Conservation (phyloP, 2,113 vertebrate genomes). For the Pantherophis guttatus region DNA sequence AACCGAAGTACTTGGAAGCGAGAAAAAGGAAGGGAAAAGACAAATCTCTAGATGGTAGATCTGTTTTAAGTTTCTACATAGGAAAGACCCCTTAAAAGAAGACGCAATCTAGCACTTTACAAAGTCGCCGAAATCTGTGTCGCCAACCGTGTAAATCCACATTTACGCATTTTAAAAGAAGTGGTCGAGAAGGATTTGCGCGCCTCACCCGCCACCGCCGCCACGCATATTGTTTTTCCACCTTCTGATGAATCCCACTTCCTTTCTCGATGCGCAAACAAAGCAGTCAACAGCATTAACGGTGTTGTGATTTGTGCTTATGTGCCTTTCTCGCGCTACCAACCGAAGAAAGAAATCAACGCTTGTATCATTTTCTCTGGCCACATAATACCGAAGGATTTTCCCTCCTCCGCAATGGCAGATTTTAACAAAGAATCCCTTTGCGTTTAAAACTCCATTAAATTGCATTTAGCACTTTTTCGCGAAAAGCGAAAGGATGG, state of each 20-base stretch:
- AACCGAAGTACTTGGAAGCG: background rate
- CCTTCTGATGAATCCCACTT: background rate
- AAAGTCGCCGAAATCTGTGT: background rate
- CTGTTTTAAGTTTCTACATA: background rate
- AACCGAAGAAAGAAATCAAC: background rate
- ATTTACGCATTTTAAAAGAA: conserved; percentile 6
- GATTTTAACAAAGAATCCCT: background rate
- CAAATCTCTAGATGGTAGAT: background rate
- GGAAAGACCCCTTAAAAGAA: background rate
- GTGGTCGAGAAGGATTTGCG: background rate
- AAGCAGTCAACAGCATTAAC: background rate
- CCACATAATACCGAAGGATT: background rate
- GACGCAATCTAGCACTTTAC: background rate
- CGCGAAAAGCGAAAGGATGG: background rate
- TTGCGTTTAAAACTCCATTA: background rate
- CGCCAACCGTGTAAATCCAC: background rate
- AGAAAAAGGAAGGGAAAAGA: background rate
- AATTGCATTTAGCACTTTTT: background rate
- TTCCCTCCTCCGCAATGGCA: background rate
- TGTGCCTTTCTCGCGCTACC: background rate
- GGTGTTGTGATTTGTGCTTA: background rate
- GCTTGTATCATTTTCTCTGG: background rate
- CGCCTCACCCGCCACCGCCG: background rate
- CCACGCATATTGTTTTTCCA: conserved; percentile 12
- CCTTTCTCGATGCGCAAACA: background rate